Percentiles rank a stretch among this genome's conserved stretches.
Evolutionary conservation across 2,888 invertebrate genomes (phyloP).

Genomic region (Ectemnius cavifrons): DNA sequence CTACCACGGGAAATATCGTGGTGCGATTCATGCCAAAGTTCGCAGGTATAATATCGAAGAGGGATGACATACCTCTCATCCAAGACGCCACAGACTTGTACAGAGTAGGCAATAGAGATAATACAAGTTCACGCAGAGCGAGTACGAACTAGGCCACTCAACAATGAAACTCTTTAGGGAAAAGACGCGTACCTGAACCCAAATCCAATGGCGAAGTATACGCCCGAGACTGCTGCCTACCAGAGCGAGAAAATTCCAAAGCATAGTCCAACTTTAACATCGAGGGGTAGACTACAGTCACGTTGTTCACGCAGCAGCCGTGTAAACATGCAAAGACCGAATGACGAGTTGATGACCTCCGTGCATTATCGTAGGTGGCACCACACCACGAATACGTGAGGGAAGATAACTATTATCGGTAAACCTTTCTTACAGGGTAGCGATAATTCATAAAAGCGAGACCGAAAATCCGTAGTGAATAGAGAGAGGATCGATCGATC

Average conservation of each 20-base stretch:
- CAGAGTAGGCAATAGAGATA: no score
- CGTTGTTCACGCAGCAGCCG: slow-evolving; percentile 21
- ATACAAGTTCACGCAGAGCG: no score
- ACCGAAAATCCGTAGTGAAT: background rate
- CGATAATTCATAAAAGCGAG: background rate
- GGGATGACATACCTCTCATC: no score
- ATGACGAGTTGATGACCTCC: slow-evolving; percentile 57
- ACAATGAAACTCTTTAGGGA: no score
- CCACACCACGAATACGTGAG: slow-evolving; percentile 48
- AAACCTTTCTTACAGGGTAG: slow-evolving; percentile 15
- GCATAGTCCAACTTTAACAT: slow-evolving; percentile 53
- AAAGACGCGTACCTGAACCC: slow-evolving; percentile 52
- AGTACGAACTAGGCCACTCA: no score
- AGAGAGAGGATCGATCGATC: background rate
- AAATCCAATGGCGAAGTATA: slow-evolving; percentile 50
- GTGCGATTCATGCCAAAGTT: background rate
- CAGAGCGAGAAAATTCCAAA: slow-evolving; percentile 61
- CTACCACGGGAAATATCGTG: background rate
- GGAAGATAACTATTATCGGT: slow-evolving; percentile 46
- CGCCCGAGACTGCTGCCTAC: slow-evolving; percentile 55
- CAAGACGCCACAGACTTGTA: no score
- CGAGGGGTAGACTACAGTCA: slow-evolving; percentile 14
- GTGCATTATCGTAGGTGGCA: slow-evolving; percentile 55
- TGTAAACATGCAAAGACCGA: slow-evolving; percentile 42
- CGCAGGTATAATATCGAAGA: background rate